Evolutionary conservation across 2,888 invertebrate genomes (phyloP), one percentile per base, ranked within the genome.

Genomic region (Melanchra persicariae): DNA sequence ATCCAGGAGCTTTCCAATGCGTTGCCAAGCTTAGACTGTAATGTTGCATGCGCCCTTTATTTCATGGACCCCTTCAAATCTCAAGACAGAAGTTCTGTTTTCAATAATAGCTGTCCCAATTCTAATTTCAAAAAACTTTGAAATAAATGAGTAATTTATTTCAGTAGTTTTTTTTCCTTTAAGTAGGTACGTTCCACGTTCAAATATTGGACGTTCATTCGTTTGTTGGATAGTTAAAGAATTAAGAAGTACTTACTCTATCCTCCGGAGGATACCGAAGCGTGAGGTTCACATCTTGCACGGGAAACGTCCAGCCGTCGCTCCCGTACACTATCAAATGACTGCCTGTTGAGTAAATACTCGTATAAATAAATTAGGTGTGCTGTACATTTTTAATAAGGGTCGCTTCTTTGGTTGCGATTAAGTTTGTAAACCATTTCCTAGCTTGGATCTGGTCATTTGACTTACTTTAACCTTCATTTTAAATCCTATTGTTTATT

Each of bases 291-390:
- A 93, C 91, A 82, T 92, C 91, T 82, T 95, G 95, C 12, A 52
- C 10, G 0, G 94, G 93, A 65, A 95, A 95, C 1, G 81, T 86
- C 95, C 95, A 95, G 8, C 91, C 84, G 26, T 91, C 92, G 0
- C 87, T 85, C 0, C 93, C 95, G 70, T 90, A 93, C 19, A 94
- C 58, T 34, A 95, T 79, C 5, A 91, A 74, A 22, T 87, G 85
- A 9, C 87, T 79, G 45, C 88, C 92, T 93, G 87, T 24, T 26
- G 34, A 57, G 57, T 17, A 52, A 8, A 8, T 26, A 17, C n/a
- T 52, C 15, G 6, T 34, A n/a, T 34, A 15, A 1, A 15, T 40
- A 15, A 5, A 15, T 15, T 40, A 15, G 6, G 40, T 40, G 9
- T 6, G n/a, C n/a, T n/a, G n/a, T n/a, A n/a, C n/a, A n/a, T 37